phyloP scores from a whole-genome alignment of 2,888 invertebrate species.

The Entomobrya proxima region DNA sequence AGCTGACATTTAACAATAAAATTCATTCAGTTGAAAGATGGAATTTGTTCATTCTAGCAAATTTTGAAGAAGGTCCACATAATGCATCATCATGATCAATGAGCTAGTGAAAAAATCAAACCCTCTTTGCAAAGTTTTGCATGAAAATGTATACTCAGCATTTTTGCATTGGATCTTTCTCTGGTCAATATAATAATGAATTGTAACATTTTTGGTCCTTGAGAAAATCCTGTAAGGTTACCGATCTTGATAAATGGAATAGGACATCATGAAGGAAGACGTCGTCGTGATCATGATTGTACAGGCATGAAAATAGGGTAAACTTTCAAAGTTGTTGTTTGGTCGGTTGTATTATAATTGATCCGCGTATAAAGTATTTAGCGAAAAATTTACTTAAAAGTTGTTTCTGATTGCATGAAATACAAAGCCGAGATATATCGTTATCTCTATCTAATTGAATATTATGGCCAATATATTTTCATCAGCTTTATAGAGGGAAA shows the following conservation, averaged over 20 bases:
- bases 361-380: background rate
- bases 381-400: background rate
- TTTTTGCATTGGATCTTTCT: background rate
- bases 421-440: background rate
- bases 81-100: background rate
- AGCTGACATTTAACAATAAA: slow-evolving; percentile 30
- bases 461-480: slow-evolving; percentile 13
- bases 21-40: slow-evolving; percentile 24
- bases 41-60: slow-evolving; percentile 3
- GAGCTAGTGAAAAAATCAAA: background rate
- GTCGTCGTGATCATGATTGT: slow-evolving; percentile 61
- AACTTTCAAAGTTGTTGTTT: background rate
- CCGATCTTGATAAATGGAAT: background rate
- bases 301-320: slow-evolving; percentile 60
- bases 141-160: background rate
- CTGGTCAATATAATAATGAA: slow-evolving; percentile 25
- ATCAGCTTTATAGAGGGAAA: background rate
- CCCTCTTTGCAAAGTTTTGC: background rate
- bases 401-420: background rate
- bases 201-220: background rate
- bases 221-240: slow-evolving; percentile 39
- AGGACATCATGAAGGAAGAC: slow-evolving; percentile 27
- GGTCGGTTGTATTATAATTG: background rate
- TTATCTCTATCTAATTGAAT: background rate
- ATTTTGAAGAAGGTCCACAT: background rate